phyloP scores from a whole-genome alignment of 1,140 invertebrate genomes.

The Drosophila biarmipes region DNA sequence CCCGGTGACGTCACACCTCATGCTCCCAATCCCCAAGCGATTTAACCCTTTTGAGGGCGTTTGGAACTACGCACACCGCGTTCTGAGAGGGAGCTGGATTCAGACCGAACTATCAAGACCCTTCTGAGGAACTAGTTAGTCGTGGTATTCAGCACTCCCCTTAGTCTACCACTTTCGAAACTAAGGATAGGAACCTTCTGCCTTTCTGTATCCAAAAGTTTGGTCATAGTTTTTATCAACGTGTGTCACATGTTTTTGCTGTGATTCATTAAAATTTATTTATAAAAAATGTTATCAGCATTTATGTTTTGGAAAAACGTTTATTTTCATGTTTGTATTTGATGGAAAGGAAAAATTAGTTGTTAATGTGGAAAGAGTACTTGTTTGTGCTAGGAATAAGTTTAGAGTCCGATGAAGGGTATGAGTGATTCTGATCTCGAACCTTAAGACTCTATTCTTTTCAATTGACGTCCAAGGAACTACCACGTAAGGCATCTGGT shows the following conservation, averaged over 20 bases:
- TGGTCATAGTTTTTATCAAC: neutral
- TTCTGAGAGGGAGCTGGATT: neutral
- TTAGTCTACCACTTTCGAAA: neutral
- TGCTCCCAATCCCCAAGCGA: slow-evolving; percentile 22
- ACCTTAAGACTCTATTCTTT: neutral
- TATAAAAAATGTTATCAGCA: no score
- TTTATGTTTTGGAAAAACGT: no score
- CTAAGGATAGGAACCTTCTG: no score
- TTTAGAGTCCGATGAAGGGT: neutral
- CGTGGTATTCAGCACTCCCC: neutral
- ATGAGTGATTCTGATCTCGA: neutral
- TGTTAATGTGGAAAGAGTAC: no score
- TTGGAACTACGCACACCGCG: slow-evolving; percentile 34
- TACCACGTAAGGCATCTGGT: slow-evolving; percentile 3
- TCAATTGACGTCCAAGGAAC: slow-evolving; percentile 29
- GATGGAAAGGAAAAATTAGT: no score
- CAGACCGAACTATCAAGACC: neutral
- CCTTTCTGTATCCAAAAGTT: neutral
- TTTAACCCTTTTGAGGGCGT: slow-evolving; percentile 28
- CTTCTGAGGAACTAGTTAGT: neutral
- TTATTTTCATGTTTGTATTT: no score
- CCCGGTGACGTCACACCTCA: slow-evolving; percentile 49
- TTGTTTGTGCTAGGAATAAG: no score
- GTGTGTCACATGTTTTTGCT: neutral
- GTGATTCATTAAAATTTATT: no score